phyloP scores from a whole-genome alignment of 2,113 vertebrate genomes.

The Mionectes macconnelli region DNA sequence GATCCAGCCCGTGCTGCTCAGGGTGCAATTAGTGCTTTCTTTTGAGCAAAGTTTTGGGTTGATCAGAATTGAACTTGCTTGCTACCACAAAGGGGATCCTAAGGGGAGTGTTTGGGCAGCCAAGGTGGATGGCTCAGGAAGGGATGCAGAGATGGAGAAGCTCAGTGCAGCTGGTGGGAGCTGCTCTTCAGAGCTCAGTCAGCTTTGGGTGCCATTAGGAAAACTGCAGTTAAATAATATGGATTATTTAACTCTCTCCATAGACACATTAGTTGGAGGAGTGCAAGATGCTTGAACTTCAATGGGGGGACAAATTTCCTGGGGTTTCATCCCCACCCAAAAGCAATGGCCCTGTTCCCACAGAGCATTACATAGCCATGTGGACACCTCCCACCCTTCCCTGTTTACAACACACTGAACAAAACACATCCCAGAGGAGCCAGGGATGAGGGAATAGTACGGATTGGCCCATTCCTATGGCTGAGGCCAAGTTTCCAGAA shows the following conservation, averaged over 20 bases:
- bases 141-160: not conserved
- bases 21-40: not conserved
- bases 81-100: not conserved
- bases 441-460: not conserved
- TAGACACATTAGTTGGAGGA: not conserved
- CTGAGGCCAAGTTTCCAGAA: conserved; percentile 65
- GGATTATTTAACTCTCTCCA: not conserved
- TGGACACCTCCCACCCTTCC: conserved; percentile 18
- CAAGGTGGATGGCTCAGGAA: not conserved
- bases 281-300: not conserved
- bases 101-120: not conserved
- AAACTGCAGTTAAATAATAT: not conserved
- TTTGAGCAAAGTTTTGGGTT: not conserved
- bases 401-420: not conserved
- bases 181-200: not conserved
- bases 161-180: not conserved
- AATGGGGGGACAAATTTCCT: not conserved
- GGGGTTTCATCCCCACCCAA: conserved; percentile 26
- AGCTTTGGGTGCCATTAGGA: not conserved
- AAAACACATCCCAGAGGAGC: conserved; percentile 18
- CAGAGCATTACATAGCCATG: not conserved
- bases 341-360: not conserved
- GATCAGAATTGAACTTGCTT: not conserved
- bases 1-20: not conserved
- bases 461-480: not conserved